Evolutionary conservation across 2,797 vertebrate species (phyloP).

Genomic region (Lateolabrax maculatus): DNA sequence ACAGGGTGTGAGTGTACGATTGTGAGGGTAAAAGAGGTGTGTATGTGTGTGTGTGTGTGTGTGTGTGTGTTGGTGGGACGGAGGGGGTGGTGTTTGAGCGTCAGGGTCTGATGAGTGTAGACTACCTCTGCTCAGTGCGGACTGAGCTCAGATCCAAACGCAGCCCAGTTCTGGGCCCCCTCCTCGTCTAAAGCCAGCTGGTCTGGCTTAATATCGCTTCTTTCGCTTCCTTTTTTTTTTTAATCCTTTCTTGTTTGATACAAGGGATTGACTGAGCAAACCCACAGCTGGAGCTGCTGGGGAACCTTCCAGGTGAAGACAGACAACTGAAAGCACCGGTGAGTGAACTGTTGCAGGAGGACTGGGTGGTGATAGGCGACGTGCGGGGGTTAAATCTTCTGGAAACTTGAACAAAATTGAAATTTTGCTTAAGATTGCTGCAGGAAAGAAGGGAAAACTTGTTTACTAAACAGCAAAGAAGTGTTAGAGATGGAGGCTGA

Average conservation of each 20-base stretch:
- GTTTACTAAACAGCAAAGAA: background rate
- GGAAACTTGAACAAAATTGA: background rate
- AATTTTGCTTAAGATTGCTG: background rate
- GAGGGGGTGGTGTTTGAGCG: slow-evolving; percentile 43
- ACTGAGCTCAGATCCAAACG: slow-evolving; percentile 73
- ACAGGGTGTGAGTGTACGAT: slow-evolving; percentile 57
- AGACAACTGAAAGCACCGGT: slow-evolving; percentile 54
- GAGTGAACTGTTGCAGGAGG: slow-evolving; percentile 21
- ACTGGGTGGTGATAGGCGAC: background rate
- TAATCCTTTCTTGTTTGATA: slow-evolving; percentile 71
- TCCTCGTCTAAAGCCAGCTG: slow-evolving; percentile 84
- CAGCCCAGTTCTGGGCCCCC: slow-evolving; percentile 78
- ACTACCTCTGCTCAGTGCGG: slow-evolving; percentile 65
- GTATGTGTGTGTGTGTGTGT: slow-evolving; percentile 23
- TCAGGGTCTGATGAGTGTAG: slow-evolving; percentile 46
- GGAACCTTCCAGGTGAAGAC: slow-evolving; percentile 78
- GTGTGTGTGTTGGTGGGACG: slow-evolving; percentile 18
- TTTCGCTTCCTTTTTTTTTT: slow-evolving; percentile 20
- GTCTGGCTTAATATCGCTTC: slow-evolving; percentile 80
- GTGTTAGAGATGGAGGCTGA: background rate
- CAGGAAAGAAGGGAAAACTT: background rate
- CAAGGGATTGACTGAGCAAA: slow-evolving; percentile 61
- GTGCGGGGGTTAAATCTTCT: background rate
- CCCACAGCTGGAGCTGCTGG: slow-evolving; percentile 83
- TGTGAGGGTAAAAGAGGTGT: slow-evolving; percentile 23